These are phyloP conservation scores for Agrochola lychnidis DNA, from an alignment of 2,888 invertebrate species.

Conservation along the genomic window DNA sequence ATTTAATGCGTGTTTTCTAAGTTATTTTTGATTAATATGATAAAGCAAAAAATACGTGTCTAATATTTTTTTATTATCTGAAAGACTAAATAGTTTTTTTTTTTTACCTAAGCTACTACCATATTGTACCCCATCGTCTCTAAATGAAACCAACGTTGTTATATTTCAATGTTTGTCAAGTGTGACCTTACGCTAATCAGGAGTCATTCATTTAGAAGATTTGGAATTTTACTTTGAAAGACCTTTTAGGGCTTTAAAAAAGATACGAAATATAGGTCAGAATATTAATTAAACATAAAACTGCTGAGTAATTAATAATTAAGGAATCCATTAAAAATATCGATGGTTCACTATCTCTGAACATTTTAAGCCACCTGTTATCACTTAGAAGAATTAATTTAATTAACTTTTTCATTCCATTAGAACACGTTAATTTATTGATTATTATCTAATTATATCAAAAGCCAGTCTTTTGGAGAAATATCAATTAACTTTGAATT, in stretches of 20 bases:
- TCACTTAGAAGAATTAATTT: conserved; percentile 39
- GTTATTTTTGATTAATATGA: too few species aligned
- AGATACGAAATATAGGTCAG: conserved; percentile 1
- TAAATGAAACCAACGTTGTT: background rate
- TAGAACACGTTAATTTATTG: conserved; percentile 26
- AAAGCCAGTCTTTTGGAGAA: conserved; percentile 10
- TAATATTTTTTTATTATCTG: too few species aligned
- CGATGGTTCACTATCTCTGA: conserved; percentile 22
- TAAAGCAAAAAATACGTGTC: too few species aligned
- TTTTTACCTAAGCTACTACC: too few species aligned
- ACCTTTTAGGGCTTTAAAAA: background rate
- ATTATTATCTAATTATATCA: conserved; percentile 23
- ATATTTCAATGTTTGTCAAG: background rate
- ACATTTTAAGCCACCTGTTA: conserved; percentile 1
- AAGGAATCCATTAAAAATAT: conserved; percentile 41
- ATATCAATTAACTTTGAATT: conserved; percentile 13
- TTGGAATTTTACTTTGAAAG: background rate
- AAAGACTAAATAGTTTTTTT: too few species aligned
- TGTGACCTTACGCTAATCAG: background rate
- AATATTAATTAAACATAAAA: conserved; percentile 3
- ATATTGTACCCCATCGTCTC: background rate
- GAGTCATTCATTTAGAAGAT: background rate
- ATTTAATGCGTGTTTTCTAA: too few species aligned
- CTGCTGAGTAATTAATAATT: conserved; percentile 27
- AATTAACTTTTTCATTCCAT: conserved; percentile 43